A percentile compares a stretch with the other conserved stretches of the same genome.
phyloP scores from a whole-genome alignment of 2,888 invertebrate species.

The Drosophila recens region DNA sequence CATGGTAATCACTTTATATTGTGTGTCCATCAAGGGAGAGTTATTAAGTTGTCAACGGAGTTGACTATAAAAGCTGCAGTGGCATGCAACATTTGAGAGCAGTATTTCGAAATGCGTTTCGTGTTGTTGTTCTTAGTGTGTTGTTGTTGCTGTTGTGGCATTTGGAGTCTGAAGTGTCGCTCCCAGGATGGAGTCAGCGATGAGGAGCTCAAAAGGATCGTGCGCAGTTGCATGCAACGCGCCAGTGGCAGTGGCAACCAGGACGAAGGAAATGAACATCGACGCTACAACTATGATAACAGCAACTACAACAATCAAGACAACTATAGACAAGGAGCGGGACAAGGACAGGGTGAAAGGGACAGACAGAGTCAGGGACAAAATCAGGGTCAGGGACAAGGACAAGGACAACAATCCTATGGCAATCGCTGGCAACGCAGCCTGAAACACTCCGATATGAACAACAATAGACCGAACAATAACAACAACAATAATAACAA shows the following conservation, averaged over 20 bases:
- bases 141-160: constrained; percentile 28
- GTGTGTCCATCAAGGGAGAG: constrained; percentile 59
- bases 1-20: constrained; percentile 27
- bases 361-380: constrained; percentile 45
- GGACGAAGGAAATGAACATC: constrained; percentile 31
- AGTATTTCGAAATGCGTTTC: constrained; percentile 46
- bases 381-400: constrained; percentile 11
- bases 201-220: constrained; percentile 87
- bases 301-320: constrained; percentile 39
- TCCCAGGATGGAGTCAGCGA: constrained; percentile 87
- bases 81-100: background rate
- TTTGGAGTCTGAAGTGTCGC: constrained; percentile 86
- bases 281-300: constrained; percentile 43
- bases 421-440: constrained; percentile 64
- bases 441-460: constrained; percentile 46
- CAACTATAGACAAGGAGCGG: constrained; percentile 58
- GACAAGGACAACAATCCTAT: constrained; percentile 34
- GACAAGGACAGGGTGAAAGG: constrained; percentile 45
- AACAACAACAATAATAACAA: constrained; percentile 4
- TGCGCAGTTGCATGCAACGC: constrained; percentile 87
- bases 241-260: constrained; percentile 35
- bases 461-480: constrained; percentile 28
- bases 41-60: constrained; percentile 29
- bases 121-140: constrained; percentile 39
- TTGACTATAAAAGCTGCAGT: constrained; percentile 59